Base-by-base conservation (phyloP, 2,797 vertebrate species). In the Steatocranus sp. region DNA sequence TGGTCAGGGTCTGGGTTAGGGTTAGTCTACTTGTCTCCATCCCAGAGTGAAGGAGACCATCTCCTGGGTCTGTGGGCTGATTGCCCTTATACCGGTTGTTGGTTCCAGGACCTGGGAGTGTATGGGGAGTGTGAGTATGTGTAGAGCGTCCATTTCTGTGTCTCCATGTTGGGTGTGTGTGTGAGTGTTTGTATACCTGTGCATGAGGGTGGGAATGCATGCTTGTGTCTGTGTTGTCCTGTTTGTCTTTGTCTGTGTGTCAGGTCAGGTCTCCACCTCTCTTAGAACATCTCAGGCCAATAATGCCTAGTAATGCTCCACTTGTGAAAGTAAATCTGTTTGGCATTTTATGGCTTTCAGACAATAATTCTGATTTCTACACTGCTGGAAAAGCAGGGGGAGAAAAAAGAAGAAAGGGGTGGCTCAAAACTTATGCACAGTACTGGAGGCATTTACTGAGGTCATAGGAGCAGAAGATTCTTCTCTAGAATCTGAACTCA, bases 81-180 rank as follows among this genome's bases (percentile, higher is more conserved):
- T 34, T 61, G 17, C 10, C 10, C 56, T 34, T 61, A 30, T 61
- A 2, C 6, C 4, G 56, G 56, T 61, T 61, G 56, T 61, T 34
- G 56, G 30, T 61, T 34, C 56, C 56, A 34, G 17, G 17, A 34
- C 30, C 30, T 12, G 56, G 30, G 10, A 11, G 30, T 61, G 56
- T 61, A 34, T 61, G 30, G 10, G 30, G 30, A n/a, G 17, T 7
- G 0, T 58, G 54, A 32, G 27, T 32, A 32, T 32, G 0, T 32
- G 54, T 18, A 58, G 15, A 2, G 27, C 3, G 0, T 58, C 54
- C 9, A 58, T 58, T 58, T 32, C 15, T 58, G 54, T 32, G 27
- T 58, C 27, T 58, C 3, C 15, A 58, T 32, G 17, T 34, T 58
- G 30, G 8, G 25, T 4, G 53, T 56, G 53, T 56, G 53, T 56